Evolutionary conservation across 1,140 invertebrate genomes (phyloP), one percentile per base, ranked within the genome.

Genomic region (Bombus soroeensis): DNA sequence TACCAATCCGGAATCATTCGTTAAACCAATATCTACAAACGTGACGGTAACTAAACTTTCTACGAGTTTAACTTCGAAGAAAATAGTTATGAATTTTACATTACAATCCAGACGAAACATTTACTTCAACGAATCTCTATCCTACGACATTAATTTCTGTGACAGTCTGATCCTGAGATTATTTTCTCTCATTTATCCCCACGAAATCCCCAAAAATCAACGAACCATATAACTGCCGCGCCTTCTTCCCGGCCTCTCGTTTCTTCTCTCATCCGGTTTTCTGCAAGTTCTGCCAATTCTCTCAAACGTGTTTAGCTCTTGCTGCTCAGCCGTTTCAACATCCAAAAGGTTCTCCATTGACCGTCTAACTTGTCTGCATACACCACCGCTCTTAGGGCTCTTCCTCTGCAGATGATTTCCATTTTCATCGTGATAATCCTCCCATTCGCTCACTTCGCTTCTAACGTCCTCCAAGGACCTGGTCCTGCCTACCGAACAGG

Each of bases 391-490:
- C 41, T 93, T 95, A 0, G 93, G 94, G 13, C 95, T 95, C 28
- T 95, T 95, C 64, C 95, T 95, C 53, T 85, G 84, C 32, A 96
- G 93, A 12, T 96, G 94, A 43, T 96, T 95, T 8, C 96, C 96
- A 86, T 96, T 96, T 86, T 96, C 95, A 78, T 96, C 96, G 79
- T 96, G 96, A 64, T 96, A 95, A 64, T 95, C 96, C 83, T 97
- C 96, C 96, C 96, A 96, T 82, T 97, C 96, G 75, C 96, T 96
- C n/a, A 97, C 94, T 41, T 97, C 96, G 10, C 96, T 96, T 25
- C 97, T 95, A 0, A 97, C 96, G 87, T 97, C 97, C 86, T 97
- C 97, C 90, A 97, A 94, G 4, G 97, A 97, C 32, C 96, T 95
- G 3, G 97, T 97, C 25, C 96, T 95, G 1, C 95, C 94, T n/a